Percentiles rank a stretch among this genome's conserved stretches.
These are phyloP conservation scores for Megalonaias nervosa DNA, from an alignment of 1,140 invertebrate species.

Conservation along the genomic window DNA sequence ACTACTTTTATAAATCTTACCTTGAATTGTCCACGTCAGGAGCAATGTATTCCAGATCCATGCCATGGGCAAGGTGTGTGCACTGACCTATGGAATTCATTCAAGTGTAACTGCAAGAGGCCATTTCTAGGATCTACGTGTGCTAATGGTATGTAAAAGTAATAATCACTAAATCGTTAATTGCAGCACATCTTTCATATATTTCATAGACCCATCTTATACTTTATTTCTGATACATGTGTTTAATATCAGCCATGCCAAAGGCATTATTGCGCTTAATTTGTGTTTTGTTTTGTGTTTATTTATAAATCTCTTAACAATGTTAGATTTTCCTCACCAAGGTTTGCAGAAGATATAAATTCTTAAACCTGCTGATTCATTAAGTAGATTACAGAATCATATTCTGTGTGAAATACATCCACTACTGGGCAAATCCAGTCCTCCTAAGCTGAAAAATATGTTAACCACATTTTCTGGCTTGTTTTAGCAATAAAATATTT, in stretches of 20 bases:
- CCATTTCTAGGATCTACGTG: conserved; percentile 90
- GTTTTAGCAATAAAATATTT: too few relatives aligned
- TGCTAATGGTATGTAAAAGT: conserved; percentile 81
- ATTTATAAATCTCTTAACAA: too few relatives aligned
- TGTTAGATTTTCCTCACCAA: too few relatives aligned
- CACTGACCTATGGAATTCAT: conserved; percentile 89
- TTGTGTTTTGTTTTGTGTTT: too few relatives aligned
- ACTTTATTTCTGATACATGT: not conserved
- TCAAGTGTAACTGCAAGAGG: conserved; percentile 86
- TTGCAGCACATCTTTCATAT: not conserved
- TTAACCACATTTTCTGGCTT: too few relatives aligned
- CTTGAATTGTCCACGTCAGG: conserved; percentile 81
- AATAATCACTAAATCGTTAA: not conserved
- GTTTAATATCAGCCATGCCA: not conserved
- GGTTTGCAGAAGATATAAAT: too few relatives aligned
- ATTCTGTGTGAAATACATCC: too few relatives aligned
- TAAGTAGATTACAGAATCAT: too few relatives aligned
- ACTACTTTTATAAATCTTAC: conserved; percentile 6
- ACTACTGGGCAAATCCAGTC: too few relatives aligned
- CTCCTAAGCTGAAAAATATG: too few relatives aligned
- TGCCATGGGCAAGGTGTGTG: conserved; percentile 90
- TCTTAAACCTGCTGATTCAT: too few relatives aligned
- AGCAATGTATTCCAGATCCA: conserved; percentile 89
- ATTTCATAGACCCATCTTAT: not conserved
- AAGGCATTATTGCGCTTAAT: too few relatives aligned